Conservation (phyloP, 53 echinoderm and acorn worm genomes). For the Echinometra lucunter region DNA sequence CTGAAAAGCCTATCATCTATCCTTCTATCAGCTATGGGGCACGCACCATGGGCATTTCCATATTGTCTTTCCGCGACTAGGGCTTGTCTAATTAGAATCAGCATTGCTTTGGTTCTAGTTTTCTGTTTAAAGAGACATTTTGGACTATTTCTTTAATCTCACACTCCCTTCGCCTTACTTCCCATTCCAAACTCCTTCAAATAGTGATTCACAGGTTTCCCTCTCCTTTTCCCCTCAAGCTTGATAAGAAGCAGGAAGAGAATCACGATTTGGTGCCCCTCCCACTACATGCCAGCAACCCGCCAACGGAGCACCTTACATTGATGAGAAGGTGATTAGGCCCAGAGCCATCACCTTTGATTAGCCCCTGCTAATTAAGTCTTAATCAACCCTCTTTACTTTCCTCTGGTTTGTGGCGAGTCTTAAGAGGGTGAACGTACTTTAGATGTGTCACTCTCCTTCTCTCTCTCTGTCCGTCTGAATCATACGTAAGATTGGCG, state of each 20-base stretch:
- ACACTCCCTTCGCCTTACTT: conserved; percentile 6
- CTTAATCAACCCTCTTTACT: conserved; percentile 62
- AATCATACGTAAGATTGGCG: conserved; percentile 39
- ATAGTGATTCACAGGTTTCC: conserved; percentile 60
- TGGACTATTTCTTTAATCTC: not conserved
- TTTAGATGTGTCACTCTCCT: conserved; percentile 35
- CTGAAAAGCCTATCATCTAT: not conserved
- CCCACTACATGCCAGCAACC: conserved; percentile 6
- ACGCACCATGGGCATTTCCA: conserved; percentile 57
- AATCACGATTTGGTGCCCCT: conserved; percentile 47
- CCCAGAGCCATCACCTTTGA: conserved; percentile 41
- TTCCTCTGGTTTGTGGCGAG: conserved; percentile 48
- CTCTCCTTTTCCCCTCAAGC: conserved; percentile 16
- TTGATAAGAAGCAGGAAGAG: conserved; percentile 53
- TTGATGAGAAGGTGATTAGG: conserved; percentile 58
- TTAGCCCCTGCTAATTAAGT: conserved; percentile 67
- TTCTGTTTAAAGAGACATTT: not conserved
- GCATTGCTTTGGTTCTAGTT: conserved; percentile 17
- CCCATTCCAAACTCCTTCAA: conserved; percentile 24
- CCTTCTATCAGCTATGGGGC: not conserved
- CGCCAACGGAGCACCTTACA: conserved; percentile 34
- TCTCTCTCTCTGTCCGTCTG: conserved; percentile 63
- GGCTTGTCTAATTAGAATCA: conserved; percentile 58
- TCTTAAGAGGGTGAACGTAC: conserved; percentile 53
- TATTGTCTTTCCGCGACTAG: conserved; percentile 9